Conservation (phyloP, 2,113 vertebrate species). For the Atlantisia rogersi region DNA sequence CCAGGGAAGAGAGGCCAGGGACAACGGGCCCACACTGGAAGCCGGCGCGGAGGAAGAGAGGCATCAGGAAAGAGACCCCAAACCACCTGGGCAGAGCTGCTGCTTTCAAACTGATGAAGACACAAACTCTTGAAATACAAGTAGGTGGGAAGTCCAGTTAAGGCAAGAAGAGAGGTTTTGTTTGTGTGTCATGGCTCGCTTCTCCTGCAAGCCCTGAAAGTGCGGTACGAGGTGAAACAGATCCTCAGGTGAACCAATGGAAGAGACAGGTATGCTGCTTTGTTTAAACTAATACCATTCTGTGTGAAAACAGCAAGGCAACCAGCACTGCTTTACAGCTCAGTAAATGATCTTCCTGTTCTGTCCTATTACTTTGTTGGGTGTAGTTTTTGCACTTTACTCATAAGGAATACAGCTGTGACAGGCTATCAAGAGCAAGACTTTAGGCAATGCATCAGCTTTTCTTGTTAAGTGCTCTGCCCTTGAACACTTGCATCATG, state of each 20-base stretch:
- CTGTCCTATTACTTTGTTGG: not conserved
- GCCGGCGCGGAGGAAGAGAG: not conserved
- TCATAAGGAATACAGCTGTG: not conserved
- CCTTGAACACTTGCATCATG: not conserved
- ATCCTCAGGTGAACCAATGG: not conserved
- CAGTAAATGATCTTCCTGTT: too few species aligned
- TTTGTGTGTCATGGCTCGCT: not conserved
- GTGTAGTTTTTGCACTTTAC: not conserved
- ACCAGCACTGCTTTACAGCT: not conserved
- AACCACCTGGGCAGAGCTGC: not conserved
- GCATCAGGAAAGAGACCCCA: not conserved
- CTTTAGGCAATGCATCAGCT: not conserved
- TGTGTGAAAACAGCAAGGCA: not conserved
- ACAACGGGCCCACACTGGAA: not conserved
- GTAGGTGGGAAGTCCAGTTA: accelerated
- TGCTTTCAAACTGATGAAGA: not conserved
- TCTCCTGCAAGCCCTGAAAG: not conserved
- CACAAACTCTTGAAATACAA: not conserved
- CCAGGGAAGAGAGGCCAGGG: not conserved
- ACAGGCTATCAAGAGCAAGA: not conserved
- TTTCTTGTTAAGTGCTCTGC: not conserved
- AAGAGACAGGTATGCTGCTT: constrained; percentile 51
- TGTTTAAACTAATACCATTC: not conserved
- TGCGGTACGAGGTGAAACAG: not conserved
- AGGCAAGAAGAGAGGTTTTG: not conserved